These are phyloP conservation scores for Drosophila demipolita DNA, from an alignment of 2,888 invertebrate genomes.

Conservation along the genomic window DNA sequence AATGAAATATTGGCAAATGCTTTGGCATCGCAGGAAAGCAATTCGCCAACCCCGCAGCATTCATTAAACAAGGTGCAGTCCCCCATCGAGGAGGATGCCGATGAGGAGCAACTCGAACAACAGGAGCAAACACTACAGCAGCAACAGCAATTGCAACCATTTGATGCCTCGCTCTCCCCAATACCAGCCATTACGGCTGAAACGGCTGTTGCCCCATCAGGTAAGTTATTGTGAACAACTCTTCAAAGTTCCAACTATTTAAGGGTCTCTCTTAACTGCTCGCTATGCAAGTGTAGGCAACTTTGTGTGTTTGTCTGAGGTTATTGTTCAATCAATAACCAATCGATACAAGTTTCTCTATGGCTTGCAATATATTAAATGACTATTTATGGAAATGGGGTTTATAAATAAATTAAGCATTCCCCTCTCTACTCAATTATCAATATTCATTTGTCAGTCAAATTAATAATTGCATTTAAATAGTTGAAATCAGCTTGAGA, in stretches of 20 bases:
- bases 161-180: conserved; percentile 80
- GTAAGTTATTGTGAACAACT: conserved; percentile 51
- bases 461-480: not conserved
- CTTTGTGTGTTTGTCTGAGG: not conserved
- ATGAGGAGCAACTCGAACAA: conserved; percentile 73
- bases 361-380: conserved; percentile 4
- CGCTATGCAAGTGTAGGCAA: conserved; percentile 27
- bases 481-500: not conserved
- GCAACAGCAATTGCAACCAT: conserved; percentile 64
- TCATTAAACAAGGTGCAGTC: conserved; percentile 80
- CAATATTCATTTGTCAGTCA: not conserved
- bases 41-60: conserved; percentile 67
- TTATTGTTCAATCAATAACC: conserved; percentile 42
- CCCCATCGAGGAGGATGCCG: conserved; percentile 82
- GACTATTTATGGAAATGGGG: not conserved
- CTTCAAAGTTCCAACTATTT: conserved; percentile 26
- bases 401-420: not conserved
- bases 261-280: conserved; percentile 39
- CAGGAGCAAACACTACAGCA: conserved; percentile 46
- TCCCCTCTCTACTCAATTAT: not conserved
- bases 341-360: conserved; percentile 38
- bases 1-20: conserved; percentile 87
- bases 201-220: conserved; percentile 45
- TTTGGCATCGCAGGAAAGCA: conserved; percentile 80
- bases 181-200: conserved; percentile 68